phyloP scores from a whole-genome alignment of 1,140 invertebrate genomes.

The Coenobita brevimanus region DNA sequence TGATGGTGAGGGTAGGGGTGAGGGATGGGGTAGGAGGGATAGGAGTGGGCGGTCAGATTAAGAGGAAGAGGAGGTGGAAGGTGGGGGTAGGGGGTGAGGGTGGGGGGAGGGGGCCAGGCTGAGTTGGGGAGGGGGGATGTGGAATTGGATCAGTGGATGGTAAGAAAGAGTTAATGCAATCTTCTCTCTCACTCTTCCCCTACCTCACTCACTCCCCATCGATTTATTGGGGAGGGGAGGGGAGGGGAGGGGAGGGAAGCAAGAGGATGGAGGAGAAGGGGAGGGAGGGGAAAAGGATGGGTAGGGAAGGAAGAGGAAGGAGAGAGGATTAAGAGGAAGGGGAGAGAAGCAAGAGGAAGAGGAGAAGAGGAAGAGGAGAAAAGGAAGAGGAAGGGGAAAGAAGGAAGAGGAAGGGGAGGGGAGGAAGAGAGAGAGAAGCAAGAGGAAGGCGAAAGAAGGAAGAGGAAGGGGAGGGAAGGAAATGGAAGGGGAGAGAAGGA shows the following conservation, averaged over 20 bases:
- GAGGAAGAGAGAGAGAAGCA: not conserved
- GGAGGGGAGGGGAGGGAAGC: not conserved
- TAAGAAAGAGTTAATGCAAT: not conserved
- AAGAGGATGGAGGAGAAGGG: not conserved
- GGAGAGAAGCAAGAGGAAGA: not conserved
- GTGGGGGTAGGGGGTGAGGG: too few relatives aligned
- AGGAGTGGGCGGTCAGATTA: too few relatives aligned
- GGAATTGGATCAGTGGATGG: not conserved
- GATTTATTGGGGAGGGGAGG: not conserved
- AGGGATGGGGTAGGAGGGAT: too few relatives aligned
- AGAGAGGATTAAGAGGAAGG: not conserved
- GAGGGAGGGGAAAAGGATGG: not conserved
- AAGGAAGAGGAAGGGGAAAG: not conserved
- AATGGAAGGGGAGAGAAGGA: not conserved
- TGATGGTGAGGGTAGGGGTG: too few relatives aligned
- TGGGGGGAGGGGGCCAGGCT: too few relatives aligned
- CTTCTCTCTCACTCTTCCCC: too few relatives aligned
- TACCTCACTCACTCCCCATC: too few relatives aligned
- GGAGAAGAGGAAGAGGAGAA: too few relatives aligned
- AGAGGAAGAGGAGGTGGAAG: too few relatives aligned
- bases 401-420: not conserved
- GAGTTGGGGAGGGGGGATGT: too few relatives aligned
- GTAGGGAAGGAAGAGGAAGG: not conserved
- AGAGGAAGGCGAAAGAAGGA: not conserved
- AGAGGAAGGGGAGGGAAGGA: not conserved